Evolutionary conservation across 2,888 invertebrate species (phyloP), one percentile per base, ranked within the genome.

Genomic region (Apeira syringaria): DNA sequence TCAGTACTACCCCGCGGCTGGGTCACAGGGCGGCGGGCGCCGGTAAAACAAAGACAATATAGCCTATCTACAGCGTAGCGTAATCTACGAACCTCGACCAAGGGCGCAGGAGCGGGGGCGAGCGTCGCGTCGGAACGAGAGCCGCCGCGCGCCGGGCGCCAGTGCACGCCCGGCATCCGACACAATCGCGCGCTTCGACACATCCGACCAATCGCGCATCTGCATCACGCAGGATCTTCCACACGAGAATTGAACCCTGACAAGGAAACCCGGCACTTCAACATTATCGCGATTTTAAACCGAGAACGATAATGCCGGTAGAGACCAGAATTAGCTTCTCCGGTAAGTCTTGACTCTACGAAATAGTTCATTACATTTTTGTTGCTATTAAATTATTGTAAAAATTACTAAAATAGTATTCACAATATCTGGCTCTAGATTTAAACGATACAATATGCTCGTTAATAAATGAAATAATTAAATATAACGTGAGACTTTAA

Each of bases 261-360:
- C 20, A 56, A 56, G 40, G 39, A 52, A 44, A 45, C 28, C 52
- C 59, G 52, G 48, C 49, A 40, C 49, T 53, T 40, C 33, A 42
- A 44, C 37, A 31, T 44, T 32, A 9, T 42, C 43, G 46, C 47
- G 37, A 55, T 50, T 15, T 18, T 38, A 27, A 33, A 38, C 41
- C 48, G 41, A 43, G 32, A 44, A 47, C 50, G 81, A 71, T n/a
- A 61, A 88, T 88, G 89, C 89, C 89, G 57, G 87, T 84, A 54
- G 88, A 88, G 79, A 86, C 87, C 53, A 88, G 68, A 82, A 88
- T 88, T 55, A 87, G 88, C 76, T 89, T 88, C 68, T 88, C 88
- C 57, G 89, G 89, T 89, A 57, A 87, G 89, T 85, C 5, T 24
- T 22, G 15, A 18, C 13, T 5, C 25, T 5, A 3, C 15, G 8